phyloP scores from a whole-genome alignment of 2,888 invertebrate genomes.

The Euplagia quadripunctaria region DNA sequence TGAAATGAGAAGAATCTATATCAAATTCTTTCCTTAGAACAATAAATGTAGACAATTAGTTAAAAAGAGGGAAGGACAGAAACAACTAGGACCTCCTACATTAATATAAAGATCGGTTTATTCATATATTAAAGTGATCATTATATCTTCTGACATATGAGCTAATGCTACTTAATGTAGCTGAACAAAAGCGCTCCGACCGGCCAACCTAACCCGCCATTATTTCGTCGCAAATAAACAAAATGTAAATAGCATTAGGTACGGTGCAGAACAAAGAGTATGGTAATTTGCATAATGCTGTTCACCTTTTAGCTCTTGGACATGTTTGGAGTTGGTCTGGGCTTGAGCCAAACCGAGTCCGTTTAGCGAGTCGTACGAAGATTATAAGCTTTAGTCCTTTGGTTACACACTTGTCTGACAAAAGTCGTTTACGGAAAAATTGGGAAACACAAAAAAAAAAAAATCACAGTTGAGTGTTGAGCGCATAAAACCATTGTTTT shows the following conservation, averaged over 20 bases:
- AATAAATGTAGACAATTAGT: too few relatives aligned
- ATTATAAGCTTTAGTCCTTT: conserved; percentile 79
- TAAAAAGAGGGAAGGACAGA: conserved; percentile 2
- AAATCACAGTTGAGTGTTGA: not conserved
- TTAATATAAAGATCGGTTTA: not conserved
- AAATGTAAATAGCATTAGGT: conserved; percentile 77
- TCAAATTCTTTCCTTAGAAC: too few relatives aligned
- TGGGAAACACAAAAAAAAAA: conserved; percentile 19
- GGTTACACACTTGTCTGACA: conserved; percentile 40
- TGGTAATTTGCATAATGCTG: conserved; percentile 84
- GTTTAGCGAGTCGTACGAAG: conserved; percentile 74
- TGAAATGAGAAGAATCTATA: too few relatives aligned
- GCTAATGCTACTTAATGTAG: conserved; percentile 62
- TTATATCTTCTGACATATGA: conserved; percentile 45
- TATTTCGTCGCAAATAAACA: conserved; percentile 80
- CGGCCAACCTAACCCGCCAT: conserved; percentile 63
- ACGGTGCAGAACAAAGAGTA: conserved; percentile 82
- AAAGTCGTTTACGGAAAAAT: conserved; percentile 40
- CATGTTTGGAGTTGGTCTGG: conserved; percentile 71
- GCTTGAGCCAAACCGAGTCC: conserved; percentile 80
- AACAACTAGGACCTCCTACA: too few relatives aligned
- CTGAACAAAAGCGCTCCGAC: conserved; percentile 64
- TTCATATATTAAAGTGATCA: conserved; percentile 22
- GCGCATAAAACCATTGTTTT: not conserved
- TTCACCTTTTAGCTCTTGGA: conserved; percentile 82